Base-by-base conservation (phyloP, 2,888 invertebrate species). In the Panopea generosa region DNA sequence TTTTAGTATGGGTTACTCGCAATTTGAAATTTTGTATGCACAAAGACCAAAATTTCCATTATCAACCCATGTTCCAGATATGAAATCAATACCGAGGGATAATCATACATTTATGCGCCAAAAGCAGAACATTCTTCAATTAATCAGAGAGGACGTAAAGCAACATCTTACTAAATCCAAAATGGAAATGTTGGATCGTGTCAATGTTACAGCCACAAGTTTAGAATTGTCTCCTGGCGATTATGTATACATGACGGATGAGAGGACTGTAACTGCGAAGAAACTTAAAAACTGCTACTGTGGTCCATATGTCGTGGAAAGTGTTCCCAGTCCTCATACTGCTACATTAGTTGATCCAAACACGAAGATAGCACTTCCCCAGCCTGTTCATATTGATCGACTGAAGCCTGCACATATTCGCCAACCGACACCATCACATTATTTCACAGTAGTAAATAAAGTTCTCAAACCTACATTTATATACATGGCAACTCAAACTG, bases 21-120 rank as follows among this genome's bases (percentile, higher is more conserved):
- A 72, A 49, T 72, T 66, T 72, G 76, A 76, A 55, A 62, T 79
- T n/a, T 11, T 76, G 14, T 70, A 29, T 63, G 76, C 40, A 11
- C 59, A 49, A 33, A 26, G 79, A 49, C 66, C 62, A 14, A 60
- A 72, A 50, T 75, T 69, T 56, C 75, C 75, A 14, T 26, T 74
- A n/a, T 69, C 70, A 4, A 40, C 59, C 2, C 1, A 18, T 16
- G 26, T 24, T 16, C 0, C 4, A 6, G 20, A 56, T 11, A 56
- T 65, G 3, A 18, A 61, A 29, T 43, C 26, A 11, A 0, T 66
- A 9, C 61, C 65, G 0, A 43, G 3, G 18, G 61, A 61, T 56
- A 20, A 33, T 20, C 3, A 18, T 7, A 24, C 29, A 9, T 76
- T 62, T 53, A 0, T 76, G 1, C 2, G 16, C 2, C 11, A 55